Conservation (phyloP, 2,113 vertebrate genomes). For the Poeciliopsis retropinna region DNA sequence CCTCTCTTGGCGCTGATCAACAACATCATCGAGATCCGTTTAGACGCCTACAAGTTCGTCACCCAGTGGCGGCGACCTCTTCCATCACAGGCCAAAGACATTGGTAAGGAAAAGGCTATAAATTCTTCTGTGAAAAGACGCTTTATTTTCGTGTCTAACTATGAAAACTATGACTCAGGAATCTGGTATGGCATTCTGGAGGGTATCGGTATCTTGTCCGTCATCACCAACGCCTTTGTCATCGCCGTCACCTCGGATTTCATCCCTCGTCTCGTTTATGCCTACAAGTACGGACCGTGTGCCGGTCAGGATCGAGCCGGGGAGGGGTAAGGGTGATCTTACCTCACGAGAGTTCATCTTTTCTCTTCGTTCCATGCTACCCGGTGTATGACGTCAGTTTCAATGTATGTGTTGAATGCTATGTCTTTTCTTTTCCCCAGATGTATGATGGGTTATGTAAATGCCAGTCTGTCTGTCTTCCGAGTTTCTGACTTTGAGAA, state of each 20-base stretch:
- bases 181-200: constrained; percentile 97
- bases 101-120: constrained; percentile 79
- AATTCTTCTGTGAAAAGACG: background rate
- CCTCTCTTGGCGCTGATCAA: constrained; percentile 94
- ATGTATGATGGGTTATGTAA: constrained; percentile 94
- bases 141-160: background rate
- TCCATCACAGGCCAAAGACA: constrained; percentile 95
- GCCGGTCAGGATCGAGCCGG: constrained; percentile 89
- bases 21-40: constrained; percentile 95
- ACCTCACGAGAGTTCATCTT: background rate
- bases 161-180: constrained; percentile 79
- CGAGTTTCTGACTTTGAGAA: constrained; percentile 90
- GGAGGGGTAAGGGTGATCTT: constrained; percentile 83
- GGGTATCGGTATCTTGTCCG: constrained; percentile 93
- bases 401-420: background rate
- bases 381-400: background rate
- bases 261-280: constrained; percentile 95
- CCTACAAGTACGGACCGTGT: constrained; percentile 95
- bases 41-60: constrained; percentile 97
- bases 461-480: constrained; percentile 92
- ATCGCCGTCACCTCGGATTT: constrained; percentile 97
- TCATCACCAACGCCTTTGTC: constrained; percentile 97
- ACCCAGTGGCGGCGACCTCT: constrained; percentile 94
- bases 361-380: background rate
- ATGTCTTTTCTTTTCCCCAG: constrained; percentile 62